Conservation (phyloP, 2,888 invertebrate species). For the Clepsis dumicolana region DNA sequence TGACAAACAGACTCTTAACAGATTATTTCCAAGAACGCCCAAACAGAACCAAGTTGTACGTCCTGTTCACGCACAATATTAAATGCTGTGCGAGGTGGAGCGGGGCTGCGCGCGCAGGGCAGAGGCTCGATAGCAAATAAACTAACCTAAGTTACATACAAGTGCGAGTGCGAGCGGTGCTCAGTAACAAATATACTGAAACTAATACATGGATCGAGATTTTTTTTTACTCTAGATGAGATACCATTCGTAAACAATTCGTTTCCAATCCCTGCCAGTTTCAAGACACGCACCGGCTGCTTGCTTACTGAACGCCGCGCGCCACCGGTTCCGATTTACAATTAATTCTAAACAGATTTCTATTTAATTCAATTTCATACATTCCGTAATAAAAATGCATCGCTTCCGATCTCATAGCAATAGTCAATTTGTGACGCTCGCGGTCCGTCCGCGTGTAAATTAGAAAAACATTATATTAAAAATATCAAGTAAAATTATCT, state of each 20-base stretch:
- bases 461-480: slow-evolving; percentile 55
- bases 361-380: slow-evolving; percentile 53
- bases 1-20: background rate
- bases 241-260: background rate
- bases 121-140: slow-evolving; percentile 55
- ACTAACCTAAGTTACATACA: slow-evolving; percentile 67
- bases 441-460: slow-evolving; percentile 49
- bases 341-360: slow-evolving; percentile 55
- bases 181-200: slow-evolving; percentile 24
- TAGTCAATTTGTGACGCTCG: slow-evolving; percentile 32
- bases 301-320: slow-evolving; percentile 46
- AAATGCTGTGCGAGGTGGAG: background rate
- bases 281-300: slow-evolving; percentile 25
- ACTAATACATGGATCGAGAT: background rate
- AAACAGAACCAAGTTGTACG: background rate
- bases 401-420: slow-evolving; percentile 49
- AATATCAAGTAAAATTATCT: slow-evolving; percentile 51
- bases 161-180: slow-evolving; percentile 46
- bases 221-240: background rate
- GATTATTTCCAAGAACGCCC: background rate
- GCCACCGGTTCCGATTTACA: slow-evolving; percentile 50
- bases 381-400: slow-evolving; percentile 51
- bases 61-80: background rate
- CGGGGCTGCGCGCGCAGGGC: background rate
- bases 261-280: background rate